These are phyloP conservation scores for Drosophila imparisetae DNA, from an alignment of 2,888 invertebrate species.

Conservation along the genomic window DNA sequence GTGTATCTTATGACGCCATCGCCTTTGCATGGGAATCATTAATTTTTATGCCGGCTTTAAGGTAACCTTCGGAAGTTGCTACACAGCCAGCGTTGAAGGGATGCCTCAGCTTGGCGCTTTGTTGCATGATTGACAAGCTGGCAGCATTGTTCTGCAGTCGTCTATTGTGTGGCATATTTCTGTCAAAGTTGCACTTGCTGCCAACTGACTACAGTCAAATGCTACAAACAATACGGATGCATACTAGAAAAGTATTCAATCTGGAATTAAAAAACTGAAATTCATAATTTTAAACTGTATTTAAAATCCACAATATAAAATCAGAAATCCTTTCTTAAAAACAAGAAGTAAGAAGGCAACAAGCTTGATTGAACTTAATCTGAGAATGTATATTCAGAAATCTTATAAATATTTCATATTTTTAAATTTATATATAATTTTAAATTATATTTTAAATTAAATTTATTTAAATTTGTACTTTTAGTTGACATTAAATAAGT, in stretches of 20 bases:
- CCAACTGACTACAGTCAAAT: constrained; percentile 36
- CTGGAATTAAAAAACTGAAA: neutral
- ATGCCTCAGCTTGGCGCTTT: constrained; percentile 8
- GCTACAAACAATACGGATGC: constrained; percentile 50
- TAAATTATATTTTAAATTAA: too few relatives aligned
- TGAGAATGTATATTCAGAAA: neutral
- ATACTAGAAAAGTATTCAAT: neutral
- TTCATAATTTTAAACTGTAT: neutral
- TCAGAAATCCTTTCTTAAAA: neutral
- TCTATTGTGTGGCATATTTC: constrained; percentile 34
- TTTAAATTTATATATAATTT: too few relatives aligned
- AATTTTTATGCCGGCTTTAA: constrained; percentile 62
- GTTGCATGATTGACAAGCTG: constrained; percentile 58
- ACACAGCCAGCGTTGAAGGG: constrained; percentile 1
- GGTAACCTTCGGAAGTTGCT: constrained; percentile 40
- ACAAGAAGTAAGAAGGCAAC: neutral
- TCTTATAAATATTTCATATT: too few relatives aligned
- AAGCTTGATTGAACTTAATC: neutral
- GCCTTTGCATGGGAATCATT: constrained; percentile 51
- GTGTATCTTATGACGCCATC: constrained; percentile 49
- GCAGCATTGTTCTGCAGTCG: constrained; percentile 37
- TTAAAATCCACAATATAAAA: neutral
- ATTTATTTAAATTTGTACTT: too few relatives aligned
- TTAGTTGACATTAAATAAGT: too few relatives aligned
- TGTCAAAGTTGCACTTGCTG: constrained; percentile 45